Evolutionary conservation across 2,113 vertebrate genomes (phyloP).

Genomic region (Crotalus viridis): DNA sequence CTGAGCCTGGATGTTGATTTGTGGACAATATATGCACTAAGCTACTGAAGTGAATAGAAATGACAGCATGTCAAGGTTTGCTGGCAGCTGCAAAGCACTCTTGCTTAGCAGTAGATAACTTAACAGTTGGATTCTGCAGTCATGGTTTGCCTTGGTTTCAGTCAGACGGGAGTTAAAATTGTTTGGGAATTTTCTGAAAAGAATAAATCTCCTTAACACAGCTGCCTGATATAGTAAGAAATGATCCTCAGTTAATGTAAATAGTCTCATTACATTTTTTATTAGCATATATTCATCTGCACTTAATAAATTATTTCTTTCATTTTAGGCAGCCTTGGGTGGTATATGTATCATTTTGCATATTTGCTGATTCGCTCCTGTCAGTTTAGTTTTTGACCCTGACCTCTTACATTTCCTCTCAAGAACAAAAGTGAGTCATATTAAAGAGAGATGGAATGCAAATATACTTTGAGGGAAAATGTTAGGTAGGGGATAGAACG

Average conservation of each 20-base stretch:
- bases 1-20: background rate
- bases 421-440: background rate
- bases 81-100: background rate
- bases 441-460: background rate
- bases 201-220: slow-evolving; percentile 26
- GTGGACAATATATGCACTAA: background rate
- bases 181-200: slow-evolving; percentile 11
- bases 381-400: background rate
- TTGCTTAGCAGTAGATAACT: background rate
- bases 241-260: slow-evolving; percentile 3
- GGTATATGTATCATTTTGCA: background rate
- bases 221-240: slow-evolving; percentile 18
- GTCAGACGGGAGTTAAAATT: background rate
- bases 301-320: background rate
- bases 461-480: background rate
- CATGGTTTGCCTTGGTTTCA: background rate
- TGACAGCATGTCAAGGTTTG: background rate
- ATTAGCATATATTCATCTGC: slow-evolving; percentile 18
- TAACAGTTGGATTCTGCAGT: background rate
- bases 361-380: background rate
- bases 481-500: background rate
- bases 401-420: background rate
- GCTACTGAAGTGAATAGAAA: slow-evolving; percentile 15
- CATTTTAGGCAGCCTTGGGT: background rate
- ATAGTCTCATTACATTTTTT: slow-evolving; percentile 16